phyloP scores from a whole-genome alignment of 2,797 vertebrate genomes.

The Lutjanus argentimaculatus region DNA sequence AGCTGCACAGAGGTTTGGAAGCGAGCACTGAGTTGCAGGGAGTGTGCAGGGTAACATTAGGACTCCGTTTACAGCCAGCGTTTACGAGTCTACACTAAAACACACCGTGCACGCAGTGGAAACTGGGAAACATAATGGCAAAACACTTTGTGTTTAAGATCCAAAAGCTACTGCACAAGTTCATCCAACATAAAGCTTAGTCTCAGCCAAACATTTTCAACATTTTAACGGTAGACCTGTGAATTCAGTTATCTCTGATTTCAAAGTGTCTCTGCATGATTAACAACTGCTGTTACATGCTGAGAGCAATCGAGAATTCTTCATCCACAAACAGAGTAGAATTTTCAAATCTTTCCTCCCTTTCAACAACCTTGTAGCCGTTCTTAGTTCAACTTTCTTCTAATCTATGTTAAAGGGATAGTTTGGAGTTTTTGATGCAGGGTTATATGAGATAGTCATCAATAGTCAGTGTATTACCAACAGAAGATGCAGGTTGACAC shows the following conservation, averaged over 20 bases:
- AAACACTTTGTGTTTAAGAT: constrained; percentile 42
- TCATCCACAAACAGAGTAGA: not conserved
- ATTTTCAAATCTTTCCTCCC: not conserved
- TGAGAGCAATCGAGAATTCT: not conserved
- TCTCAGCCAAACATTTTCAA: constrained; percentile 10
- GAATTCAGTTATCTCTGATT: not conserved
- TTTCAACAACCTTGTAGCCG: not conserved
- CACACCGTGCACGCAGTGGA: constrained; percentile 31
- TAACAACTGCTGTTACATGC: not conserved
- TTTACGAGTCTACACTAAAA: constrained; percentile 62
- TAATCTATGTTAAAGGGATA: not conserved
- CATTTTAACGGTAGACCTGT: not conserved
- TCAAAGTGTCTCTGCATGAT: constrained; percentile 16
- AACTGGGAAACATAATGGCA: constrained; percentile 54
- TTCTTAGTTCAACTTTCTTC: not conserved
- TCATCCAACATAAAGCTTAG: constrained; percentile 9
- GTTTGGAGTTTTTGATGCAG: too few relatives aligned
- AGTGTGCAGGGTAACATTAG: constrained; percentile 60
- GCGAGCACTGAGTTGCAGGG: constrained; percentile 44
- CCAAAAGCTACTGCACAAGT: constrained; percentile 28
- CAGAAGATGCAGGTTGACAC: too few relatives aligned
- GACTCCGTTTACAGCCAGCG: constrained; percentile 51
- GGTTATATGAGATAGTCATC: too few relatives aligned
- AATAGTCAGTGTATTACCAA: too few relatives aligned
- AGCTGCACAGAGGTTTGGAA: constrained; percentile 52